phyloP scores from a whole-genome alignment of 1,140 invertebrate genomes.

The Lithobius niger region DNA sequence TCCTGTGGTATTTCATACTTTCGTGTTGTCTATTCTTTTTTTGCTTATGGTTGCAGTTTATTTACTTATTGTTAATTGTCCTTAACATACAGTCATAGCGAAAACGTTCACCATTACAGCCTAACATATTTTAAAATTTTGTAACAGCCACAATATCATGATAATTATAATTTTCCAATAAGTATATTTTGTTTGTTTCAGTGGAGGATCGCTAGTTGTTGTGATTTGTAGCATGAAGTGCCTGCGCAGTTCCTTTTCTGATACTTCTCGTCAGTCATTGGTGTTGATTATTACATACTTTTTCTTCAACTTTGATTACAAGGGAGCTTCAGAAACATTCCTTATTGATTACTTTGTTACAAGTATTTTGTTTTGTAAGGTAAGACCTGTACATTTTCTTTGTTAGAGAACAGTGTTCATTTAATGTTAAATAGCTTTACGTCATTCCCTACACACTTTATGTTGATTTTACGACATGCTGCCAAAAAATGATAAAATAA shows the following conservation, averaged over 20 bases:
- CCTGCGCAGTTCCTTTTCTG: conserved; percentile 76
- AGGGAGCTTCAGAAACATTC: conserved; percentile 61
- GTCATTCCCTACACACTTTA: neutral
- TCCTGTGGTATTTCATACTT: too few relatives aligned
- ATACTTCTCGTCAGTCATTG: conserved; percentile 81
- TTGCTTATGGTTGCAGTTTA: too few relatives aligned
- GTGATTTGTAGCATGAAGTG: conserved; percentile 80
- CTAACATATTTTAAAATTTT: neutral
- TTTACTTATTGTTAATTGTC: too few relatives aligned
- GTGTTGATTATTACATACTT: conserved; percentile 83
- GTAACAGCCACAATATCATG: neutral
- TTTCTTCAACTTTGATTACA: conserved; percentile 73
- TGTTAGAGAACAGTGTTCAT: too few relatives aligned
- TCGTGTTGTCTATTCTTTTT: too few relatives aligned
- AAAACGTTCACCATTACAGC: neutral
- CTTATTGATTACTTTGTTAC: conserved; percentile 86
- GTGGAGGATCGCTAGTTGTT: conserved; percentile 65
- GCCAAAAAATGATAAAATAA: too few relatives aligned
- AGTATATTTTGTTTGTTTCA: conserved; percentile 25
- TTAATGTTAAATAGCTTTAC: too few relatives aligned
- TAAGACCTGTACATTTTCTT: too few relatives aligned
- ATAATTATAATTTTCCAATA: neutral
- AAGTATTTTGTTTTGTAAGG: conserved; percentile 48
- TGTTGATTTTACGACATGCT: too few relatives aligned
- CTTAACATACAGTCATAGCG: neutral